Percentiles rank a stretch among this genome's conserved stretches.
Conservation (phyloP, 1,140 invertebrate species). For the Lordiphosa collinella region DNA sequence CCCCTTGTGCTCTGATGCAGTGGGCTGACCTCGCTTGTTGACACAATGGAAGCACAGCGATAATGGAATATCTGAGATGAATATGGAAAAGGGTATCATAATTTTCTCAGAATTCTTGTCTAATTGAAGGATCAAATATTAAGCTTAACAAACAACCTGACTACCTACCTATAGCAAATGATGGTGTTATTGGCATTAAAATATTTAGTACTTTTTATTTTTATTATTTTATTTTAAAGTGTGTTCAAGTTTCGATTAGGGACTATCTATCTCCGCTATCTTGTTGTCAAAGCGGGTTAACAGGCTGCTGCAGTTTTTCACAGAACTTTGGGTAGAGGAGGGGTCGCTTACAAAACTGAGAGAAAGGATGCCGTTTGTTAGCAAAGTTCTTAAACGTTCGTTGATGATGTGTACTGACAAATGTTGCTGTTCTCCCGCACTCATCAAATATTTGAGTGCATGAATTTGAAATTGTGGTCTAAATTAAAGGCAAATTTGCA, state of each 20-base stretch:
- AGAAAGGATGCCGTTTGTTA: constrained; percentile 64
- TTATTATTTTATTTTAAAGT: no score
- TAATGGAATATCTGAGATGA: background rate
- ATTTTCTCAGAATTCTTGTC: background rate
- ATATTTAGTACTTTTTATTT: no score
- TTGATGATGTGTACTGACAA: constrained; percentile 30
- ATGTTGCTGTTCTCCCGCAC: constrained; percentile 24
- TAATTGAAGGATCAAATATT: background rate
- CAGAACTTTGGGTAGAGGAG: constrained; percentile 4
- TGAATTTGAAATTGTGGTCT: constrained; percentile 42
- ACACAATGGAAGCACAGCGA: constrained; percentile 52
- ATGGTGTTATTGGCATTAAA: background rate
- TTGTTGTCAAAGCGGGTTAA: background rate
- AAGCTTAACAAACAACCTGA: no score
- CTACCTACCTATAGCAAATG: no score
- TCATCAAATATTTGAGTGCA: constrained; percentile 34
- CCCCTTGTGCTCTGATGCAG: no score
- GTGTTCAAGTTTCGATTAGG: no score
- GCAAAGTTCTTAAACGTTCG: constrained; percentile 46
- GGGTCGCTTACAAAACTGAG: constrained; percentile 9
- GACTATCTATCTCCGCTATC: constrained; percentile 18
- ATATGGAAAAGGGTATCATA: background rate
- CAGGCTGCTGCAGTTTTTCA: constrained; percentile 17
- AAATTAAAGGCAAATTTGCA: constrained; percentile 70
- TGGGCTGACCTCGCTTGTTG: constrained; percentile 55